Percentiles rank a stretch among this genome's conserved stretches.
phyloP scores from a whole-genome alignment of 2,888 invertebrate species.

The Kryphioiulus occultus region DNA sequence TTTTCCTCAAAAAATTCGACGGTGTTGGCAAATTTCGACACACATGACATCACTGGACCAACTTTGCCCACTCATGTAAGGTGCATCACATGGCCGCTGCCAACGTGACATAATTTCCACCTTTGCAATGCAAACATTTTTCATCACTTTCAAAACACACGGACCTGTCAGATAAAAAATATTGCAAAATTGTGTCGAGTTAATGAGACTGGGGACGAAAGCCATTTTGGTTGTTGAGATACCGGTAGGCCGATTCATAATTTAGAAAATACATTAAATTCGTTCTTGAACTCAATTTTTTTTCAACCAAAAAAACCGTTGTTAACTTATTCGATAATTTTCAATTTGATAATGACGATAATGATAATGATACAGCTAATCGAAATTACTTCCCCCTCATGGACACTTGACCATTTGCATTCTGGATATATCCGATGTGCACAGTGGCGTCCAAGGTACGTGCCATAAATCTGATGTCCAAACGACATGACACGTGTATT shows the following conservation, averaged over 20 bases:
- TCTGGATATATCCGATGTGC: background rate
- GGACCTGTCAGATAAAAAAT: background rate
- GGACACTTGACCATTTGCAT: background rate
- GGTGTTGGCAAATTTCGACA: too few relatives aligned
- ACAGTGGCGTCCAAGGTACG: background rate
- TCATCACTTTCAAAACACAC: background rate
- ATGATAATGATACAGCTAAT: conserved; percentile 5
- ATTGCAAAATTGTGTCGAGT: background rate
- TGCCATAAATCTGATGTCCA: background rate
- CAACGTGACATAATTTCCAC: background rate
- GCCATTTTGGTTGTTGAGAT: background rate
- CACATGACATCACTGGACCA: too few relatives aligned
- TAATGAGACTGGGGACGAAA: background rate
- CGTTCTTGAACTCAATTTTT: conserved; percentile 5
- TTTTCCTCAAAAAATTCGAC: too few relatives aligned
- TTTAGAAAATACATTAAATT: background rate
- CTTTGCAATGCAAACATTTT: background rate
- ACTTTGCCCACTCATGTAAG: background rate
- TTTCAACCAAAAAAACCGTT: background rate
- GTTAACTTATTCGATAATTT: background rate
- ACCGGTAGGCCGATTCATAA: background rate
- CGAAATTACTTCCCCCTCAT: background rate
- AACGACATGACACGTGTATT: conserved; percentile 5
- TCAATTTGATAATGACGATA: background rate
- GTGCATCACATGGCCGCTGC: background rate